Evolutionary conservation across 1,140 invertebrate species (phyloP).

Genomic region (Saccostrea glomerata): DNA sequence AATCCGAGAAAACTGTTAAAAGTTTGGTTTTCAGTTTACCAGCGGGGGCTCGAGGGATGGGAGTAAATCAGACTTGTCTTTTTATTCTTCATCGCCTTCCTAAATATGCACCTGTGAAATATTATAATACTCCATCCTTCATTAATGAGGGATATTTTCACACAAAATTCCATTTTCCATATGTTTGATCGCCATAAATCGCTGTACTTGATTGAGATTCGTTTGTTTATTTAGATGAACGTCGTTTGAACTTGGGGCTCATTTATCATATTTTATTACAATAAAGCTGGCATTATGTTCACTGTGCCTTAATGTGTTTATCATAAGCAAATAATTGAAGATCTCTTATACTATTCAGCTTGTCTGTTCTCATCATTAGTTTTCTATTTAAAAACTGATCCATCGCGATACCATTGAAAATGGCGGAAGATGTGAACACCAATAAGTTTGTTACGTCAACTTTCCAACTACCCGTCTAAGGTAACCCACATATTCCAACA

Average conservation of each 20-base stretch:
- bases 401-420: background rate
- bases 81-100: background rate
- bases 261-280: constrained; percentile 22
- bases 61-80: background rate
- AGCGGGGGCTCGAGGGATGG: background rate
- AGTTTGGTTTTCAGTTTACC: background rate
- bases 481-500: background rate
- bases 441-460: background rate
- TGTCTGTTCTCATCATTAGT: background rate
- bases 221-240: background rate
- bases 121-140: background rate
- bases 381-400: background rate
- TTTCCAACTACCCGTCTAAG: background rate
- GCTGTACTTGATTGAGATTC: background rate
- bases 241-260: background rate
- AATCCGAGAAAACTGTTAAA: background rate
- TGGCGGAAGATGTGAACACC: background rate
- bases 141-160: constrained; percentile 13
- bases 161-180: background rate
- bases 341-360: background rate
- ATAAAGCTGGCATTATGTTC: constrained; percentile 34
- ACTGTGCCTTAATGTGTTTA: background rate
- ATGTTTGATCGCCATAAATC: constrained; percentile 19
- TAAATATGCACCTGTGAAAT: constrained; percentile 7
- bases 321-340: constrained; percentile 24